phyloP scores from a whole-genome alignment of 2,113 vertebrate species.

The Brienomyrus brachyistius region DNA sequence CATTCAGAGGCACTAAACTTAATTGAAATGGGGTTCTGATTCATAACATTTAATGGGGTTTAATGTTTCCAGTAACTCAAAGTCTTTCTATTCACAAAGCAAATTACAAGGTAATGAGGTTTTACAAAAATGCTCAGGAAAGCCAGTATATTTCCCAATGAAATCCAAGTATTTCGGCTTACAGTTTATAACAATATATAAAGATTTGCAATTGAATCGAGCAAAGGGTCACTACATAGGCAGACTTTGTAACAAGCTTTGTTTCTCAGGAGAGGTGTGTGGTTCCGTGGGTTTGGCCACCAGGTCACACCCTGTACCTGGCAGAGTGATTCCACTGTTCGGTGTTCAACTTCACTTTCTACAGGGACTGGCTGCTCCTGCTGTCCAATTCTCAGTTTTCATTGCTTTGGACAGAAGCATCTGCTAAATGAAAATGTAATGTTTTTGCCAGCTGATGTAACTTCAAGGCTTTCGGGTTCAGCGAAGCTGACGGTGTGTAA shows the following conservation, averaged over 20 bases:
- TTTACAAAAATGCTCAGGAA: background rate
- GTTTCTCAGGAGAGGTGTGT: background rate
- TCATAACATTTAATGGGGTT: background rate
- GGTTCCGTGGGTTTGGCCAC: background rate
- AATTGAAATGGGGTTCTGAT: background rate
- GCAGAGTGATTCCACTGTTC: background rate
- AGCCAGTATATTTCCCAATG: background rate
- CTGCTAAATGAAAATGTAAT: background rate
- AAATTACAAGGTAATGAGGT: background rate
- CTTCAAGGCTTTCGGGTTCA: background rate
- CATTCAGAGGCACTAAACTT: background rate
- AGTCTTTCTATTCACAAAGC: background rate
- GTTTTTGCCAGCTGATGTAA: background rate
- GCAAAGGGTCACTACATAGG: background rate
- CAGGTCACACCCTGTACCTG: background rate
- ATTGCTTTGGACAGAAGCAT: background rate
- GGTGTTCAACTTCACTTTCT: background rate
- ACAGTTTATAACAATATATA: background rate
- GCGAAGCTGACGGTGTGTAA: background rate
- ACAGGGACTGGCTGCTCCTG: background rate
- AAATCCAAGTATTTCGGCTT: background rate
- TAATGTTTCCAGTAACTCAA: background rate
- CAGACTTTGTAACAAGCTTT: background rate
- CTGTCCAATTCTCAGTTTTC: background rate
- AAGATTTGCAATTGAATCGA: background rate